Conservation (phyloP, 2,797 vertebrate genomes). For the Squalus acanthias region DNA sequence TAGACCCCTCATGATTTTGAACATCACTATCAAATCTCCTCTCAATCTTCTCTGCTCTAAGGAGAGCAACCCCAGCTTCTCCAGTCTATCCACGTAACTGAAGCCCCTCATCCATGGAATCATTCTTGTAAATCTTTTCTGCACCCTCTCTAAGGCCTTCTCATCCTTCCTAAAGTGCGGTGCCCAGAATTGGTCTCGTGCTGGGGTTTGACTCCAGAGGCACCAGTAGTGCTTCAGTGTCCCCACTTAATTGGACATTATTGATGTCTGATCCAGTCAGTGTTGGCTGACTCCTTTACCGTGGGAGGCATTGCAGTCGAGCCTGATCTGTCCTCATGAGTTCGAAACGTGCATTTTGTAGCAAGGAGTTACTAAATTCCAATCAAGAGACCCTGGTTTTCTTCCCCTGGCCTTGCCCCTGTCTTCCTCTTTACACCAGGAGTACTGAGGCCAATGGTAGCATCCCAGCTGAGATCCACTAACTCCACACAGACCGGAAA, state of each 20-base stretch:
- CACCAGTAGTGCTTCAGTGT: background rate
- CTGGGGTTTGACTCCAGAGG: background rate
- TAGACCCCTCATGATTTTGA: too few species aligned
- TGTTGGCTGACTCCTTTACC: background rate
- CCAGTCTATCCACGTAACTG: too few species aligned
- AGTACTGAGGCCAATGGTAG: background rate
- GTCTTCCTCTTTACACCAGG: too few species aligned
- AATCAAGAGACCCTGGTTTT: background rate
- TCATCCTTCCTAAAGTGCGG: too few species aligned
- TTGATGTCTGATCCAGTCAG: background rate
- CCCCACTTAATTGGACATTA: background rate
- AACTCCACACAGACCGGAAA: background rate
- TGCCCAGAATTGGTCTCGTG: background rate
- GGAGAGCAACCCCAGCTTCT: too few species aligned
- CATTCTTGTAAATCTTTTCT: too few species aligned
- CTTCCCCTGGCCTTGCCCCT: background rate
- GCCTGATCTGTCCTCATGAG: background rate
- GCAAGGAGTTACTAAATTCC: background rate
- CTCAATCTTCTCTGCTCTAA: too few species aligned
- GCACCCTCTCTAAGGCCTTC: too few species aligned
- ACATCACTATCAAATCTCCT: too few species aligned
- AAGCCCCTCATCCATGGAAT: too few species aligned
- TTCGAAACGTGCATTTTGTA: background rate
- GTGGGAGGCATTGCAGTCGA: background rate
- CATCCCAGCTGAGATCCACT: background rate